Base-by-base conservation (phyloP, 2,797 vertebrate species). In the Otolemur crassicaudatus region DNA sequence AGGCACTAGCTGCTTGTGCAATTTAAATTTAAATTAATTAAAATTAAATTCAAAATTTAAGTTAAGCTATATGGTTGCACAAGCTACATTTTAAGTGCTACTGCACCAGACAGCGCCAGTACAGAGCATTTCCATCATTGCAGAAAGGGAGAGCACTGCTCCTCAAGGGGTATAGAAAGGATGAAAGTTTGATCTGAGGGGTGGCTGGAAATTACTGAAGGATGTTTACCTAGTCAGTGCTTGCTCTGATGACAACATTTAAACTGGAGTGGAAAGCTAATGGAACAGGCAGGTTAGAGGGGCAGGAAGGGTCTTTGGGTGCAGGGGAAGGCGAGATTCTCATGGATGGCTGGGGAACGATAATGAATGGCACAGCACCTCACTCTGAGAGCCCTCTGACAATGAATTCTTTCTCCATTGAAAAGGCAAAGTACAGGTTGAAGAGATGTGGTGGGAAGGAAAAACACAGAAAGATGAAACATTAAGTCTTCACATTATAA, bases 11-110 rank as follows among this genome's bases (percentile, higher is more conserved):
- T 8, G 4, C 20, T 22, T 56, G 75, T 4, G 65, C 67, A 40
- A 22, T 77, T 93, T 61, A 70, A 53, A 72, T 65, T 34, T 70
- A 49, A 81, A 67, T 53, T 69, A 80, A 92, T 81, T 87, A 81
- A 65, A 80, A 88, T 72, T 46, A 83, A 70, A 49, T 85, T 22
- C 49, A 70, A 89, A 75, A 4, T 49, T 29, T 40, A 61, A 94
- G 16, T 61, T 12, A 60, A 60, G 12, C 25, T 76, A 37, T 58
- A 3, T n/a, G 29, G 60, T 75, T 72, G 27, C 16, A 37, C 60
- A 69, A 34, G 67, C 8, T 49, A 27, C 23, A 27, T 82, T 79
- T 86, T 16, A 61, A 77, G 53, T 56, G 16, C 31, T 77, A 4
- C 23, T 6, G 25, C 37, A 7, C 0, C 8, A 46, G 34, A 11